Base-by-base conservation (phyloP, 2,113 vertebrate species). In the Zingel zingel region DNA sequence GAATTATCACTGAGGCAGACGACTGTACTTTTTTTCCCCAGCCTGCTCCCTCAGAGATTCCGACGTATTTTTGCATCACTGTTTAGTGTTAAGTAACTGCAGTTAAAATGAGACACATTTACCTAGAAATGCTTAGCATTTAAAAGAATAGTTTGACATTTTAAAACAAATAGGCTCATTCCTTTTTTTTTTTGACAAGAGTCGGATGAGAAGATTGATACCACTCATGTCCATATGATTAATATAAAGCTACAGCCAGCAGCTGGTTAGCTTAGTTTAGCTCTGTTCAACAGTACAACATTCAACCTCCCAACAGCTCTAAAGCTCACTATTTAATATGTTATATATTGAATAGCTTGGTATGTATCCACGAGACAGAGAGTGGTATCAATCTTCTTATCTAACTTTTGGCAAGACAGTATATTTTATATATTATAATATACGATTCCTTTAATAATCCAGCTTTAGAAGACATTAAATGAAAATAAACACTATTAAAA, bases 1-100 rank as follows among this genome's bases (percentile, higher is more conserved):
- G 65, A 88, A 82, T 77, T 85, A 67, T 72, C 74, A 77, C 81
- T 51, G 12, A 56, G 15, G 18, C 70, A 67, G 48, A 45, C 3
- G 63, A 59, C 7, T 79, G 47, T 25, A 33, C 13, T 14, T 4
- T n/a, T 69, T 54, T 57, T 9, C 15, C 9, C 51, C 1, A 19
- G 13, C n/a, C n/a, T 56, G n/a, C 53, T 56, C 53, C 59, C 43
- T 2, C 50, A 54, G 45, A 51, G n/a, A 25, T 43, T 43, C 10
- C 39, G 2, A 11, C 0, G 39, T 10, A 10, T 43, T 43, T 43
- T 43, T 43, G 39, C 39, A 39, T 39, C 39, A 39, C 39, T 39
- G 39, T 39, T 39, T 39, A 39, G 39, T 39, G 39, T 39, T 39
- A 33, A 33, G 30, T 33, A 33, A 33, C 30, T 33, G 5, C 30